A percentile compares a stretch with the other conserved stretches of the same genome.
Conservation (phyloP, 2,113 vertebrate species). For the Ifrita kowaldi region DNA sequence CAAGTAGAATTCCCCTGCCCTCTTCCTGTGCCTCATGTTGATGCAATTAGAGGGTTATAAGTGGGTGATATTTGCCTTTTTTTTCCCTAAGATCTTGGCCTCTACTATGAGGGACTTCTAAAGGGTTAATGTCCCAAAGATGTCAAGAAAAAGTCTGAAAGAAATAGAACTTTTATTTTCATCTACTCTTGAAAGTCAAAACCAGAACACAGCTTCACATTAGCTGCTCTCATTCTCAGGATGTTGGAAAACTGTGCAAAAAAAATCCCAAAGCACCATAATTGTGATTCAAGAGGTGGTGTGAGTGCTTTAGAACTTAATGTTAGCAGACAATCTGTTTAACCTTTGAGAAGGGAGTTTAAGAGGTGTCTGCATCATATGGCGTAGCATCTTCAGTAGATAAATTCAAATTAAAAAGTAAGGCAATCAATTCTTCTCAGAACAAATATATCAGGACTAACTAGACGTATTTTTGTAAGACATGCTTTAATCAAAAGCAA, state of each 20-base stretch:
- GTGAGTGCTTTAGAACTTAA: neutral
- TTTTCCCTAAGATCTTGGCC: neutral
- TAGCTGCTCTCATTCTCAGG: neutral
- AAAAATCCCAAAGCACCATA: neutral
- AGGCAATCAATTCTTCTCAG: neutral
- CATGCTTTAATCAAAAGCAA: neutral
- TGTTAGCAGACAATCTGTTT: neutral
- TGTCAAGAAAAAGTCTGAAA: neutral
- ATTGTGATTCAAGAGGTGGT: neutral
- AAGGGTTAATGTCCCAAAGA: neutral
- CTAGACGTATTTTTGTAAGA: neutral
- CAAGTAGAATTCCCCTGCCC: neutral
- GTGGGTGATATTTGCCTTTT: neutral
- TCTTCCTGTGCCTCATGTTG: neutral
- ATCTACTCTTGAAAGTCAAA: neutral
- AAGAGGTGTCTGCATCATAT: neutral
- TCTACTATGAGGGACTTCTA: neutral
- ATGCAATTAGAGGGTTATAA: neutral
- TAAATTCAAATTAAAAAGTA: neutral
- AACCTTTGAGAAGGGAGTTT: neutral
- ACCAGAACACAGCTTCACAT: neutral
- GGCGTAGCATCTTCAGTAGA: neutral
- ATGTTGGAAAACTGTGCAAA: neutral
- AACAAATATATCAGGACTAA: neutral
- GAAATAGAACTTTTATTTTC: neutral